Evolutionary conservation across 2,888 invertebrate genomes (phyloP), one percentile per base, ranked within the genome.

Genomic region (Netelia virgata): DNA sequence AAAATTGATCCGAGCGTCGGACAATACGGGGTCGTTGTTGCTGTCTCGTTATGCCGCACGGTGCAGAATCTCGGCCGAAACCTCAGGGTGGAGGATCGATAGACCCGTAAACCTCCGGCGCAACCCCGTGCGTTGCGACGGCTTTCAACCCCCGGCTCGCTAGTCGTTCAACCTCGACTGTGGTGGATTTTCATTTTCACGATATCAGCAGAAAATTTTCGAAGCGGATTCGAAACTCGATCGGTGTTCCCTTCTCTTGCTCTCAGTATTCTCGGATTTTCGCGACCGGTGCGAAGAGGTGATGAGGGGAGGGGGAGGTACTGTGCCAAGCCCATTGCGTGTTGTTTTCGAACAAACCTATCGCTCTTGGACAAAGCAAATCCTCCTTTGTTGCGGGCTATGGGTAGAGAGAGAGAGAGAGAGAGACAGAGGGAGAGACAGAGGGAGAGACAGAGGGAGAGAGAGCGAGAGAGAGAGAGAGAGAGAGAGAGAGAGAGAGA

Each of bases 111-210:
- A 78, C 63, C 72, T 78, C 61, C 72, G 55, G 55, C 69, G 72
- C 66, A 63, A 63, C 61, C 55, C 41, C 66, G 66, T 18, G 66
- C 43, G 66, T n/a, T 43, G 41, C 18, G 18, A 66, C 47, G 16
- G 41, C 20, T 18, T 23, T n/a, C 28, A 23, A 10, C 23, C 16
- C 36, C 55, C 64, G 16, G 50, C 72, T 66, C 53, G 20, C 3
- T n/a, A 14, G 41, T 14, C 53, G 66, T 72, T 14, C 72, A 69
- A 53, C 72, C 66, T 41, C 63, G 28, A 72, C 64, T 68, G 76
- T 69, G 76, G 81, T 85, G 85, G 83, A 85, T 85, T 85, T 86
- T 83, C 83, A 86, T 85, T 85, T 83, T 61, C 83, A 78, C 85
- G 43, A 83, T 76, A 86, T 86, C 86, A 86, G 86, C 86, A 83